A percentile compares a stretch with the other conserved stretches of the same genome.
Conservation (phyloP, 37 sponge, comb jelly and placozoan genomes). For the Spongilla lacustris region DNA sequence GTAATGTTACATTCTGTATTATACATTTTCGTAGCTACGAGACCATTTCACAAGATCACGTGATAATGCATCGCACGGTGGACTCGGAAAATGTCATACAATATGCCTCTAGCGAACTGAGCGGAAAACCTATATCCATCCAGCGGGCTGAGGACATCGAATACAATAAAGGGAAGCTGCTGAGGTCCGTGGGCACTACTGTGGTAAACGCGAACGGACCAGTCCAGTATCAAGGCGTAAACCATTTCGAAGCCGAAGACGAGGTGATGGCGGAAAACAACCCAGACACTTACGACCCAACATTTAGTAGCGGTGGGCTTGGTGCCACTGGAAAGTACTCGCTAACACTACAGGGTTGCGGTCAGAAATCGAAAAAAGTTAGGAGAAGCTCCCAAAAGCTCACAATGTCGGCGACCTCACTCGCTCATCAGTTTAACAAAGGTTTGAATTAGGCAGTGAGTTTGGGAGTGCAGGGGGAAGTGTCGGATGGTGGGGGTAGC, state of each 20-base stretch:
- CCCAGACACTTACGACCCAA: not conserved
- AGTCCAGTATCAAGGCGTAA: not conserved
- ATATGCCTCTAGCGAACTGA: not conserved
- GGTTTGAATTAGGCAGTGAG: too few relatives aligned
- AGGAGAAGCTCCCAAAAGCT: not conserved
- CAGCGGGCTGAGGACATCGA: not conserved
- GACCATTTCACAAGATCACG: not conserved
- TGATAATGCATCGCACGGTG: conserved; percentile 1
- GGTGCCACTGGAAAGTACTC: not conserved
- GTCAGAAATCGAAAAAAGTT: not conserved
- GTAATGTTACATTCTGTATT: too few relatives aligned
- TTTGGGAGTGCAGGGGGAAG: too few relatives aligned
- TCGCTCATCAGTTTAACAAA: not conserved
- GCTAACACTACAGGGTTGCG: not conserved
- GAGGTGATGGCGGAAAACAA: not conserved
- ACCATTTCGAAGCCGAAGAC: not conserved
- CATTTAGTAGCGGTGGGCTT: not conserved
- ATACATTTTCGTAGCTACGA: not conserved
- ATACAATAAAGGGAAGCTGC: not conserved
- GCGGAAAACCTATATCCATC: not conserved
- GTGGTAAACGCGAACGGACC: not conserved
- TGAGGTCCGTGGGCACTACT: not conserved
- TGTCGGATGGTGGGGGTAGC: not conserved
- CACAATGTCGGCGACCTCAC: not conserved
- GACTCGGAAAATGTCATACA: not conserved